Evolutionary conservation across 2,113 vertebrate species (phyloP).

Genomic region (Vulpes vulpes): DNA sequence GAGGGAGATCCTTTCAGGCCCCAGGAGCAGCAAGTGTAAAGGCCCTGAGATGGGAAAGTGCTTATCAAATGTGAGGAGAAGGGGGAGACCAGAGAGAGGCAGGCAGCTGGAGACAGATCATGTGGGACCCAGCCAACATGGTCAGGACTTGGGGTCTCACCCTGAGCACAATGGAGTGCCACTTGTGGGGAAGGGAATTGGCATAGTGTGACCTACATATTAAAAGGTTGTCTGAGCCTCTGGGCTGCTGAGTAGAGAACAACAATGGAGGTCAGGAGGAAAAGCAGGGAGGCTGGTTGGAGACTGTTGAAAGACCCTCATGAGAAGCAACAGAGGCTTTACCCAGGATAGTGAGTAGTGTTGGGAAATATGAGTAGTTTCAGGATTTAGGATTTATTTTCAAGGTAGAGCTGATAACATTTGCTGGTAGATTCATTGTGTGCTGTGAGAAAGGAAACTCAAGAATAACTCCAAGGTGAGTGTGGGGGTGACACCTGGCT

Average conservation of each 20-base stretch:
- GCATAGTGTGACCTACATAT: not conserved
- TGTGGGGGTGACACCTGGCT: not conserved
- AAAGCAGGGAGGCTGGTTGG: not conserved
- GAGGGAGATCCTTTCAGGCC: not conserved
- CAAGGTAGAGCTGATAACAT: not conserved
- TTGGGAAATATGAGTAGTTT: not conserved
- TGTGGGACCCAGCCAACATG: not conserved
- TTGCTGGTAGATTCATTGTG: not conserved
- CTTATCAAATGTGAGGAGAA: not conserved
- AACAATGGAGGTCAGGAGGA: fast-evolving
- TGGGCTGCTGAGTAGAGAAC: not conserved
- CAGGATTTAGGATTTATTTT: not conserved
- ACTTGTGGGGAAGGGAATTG: not conserved
- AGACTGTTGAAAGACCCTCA: not conserved
- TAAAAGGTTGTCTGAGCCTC: not conserved
- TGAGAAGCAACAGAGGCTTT: not conserved
- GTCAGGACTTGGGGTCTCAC: not conserved
- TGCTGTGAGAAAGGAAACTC: not conserved
- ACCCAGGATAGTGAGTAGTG: too few relatives aligned
- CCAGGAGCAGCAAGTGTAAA: not conserved
- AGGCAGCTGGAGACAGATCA: not conserved
- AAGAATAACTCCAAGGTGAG: not conserved
- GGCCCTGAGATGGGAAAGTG: not conserved
- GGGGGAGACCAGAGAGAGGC: not conserved
- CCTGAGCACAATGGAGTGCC: not conserved